Evolutionary conservation across 2,113 vertebrate genomes (phyloP), one percentile per base, ranked within the genome.

Genomic region (Blennius ocellaris): DNA sequence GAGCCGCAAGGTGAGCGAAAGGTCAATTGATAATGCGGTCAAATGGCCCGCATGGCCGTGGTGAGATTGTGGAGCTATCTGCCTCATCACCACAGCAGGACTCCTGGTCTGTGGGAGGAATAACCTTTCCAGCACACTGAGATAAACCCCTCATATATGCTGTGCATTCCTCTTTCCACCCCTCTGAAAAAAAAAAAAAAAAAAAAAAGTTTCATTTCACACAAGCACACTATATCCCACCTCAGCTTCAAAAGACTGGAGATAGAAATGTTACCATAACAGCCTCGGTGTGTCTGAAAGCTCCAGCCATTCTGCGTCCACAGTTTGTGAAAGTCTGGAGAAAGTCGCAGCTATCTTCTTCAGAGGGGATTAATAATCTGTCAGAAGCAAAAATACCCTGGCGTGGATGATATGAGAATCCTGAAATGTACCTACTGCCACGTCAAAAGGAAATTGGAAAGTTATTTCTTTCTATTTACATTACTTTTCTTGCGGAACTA

Each of bases 11-110:
- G 78, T 74, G 63, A 80, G 54, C 12, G 36, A 64, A 76, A 80
- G 79, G 78, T 84, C 69, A 76, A 67, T 75, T 85, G 85, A 80
- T 83, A 75, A 82, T 78, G 55, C 76, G 81, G 83, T 87, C 59
- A 78, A 68, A 69, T 15, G 15, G 52, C 30, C 47, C 37, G 52
- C 52, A 57, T 30, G 60, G 73, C n/a, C 51, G 75, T 7, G 52
- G 15, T n/a, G 53, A 78, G 69, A 58, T 68, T 82, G 76, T 14
- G 39, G 56, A 54, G 16, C n/a, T 50, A 76, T 81, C 78, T 38
- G 16, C 69, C 80, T 53, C 30, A 85, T 83, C 74, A 2, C 69
- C 57, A 4, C 63, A 52, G 76, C 44, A 78, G 73, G 69, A 80
- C 61, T 66, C 67, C 7, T 21, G 56, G 17, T 50, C 60, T 1